Evolutionary conservation across 2,113 vertebrate species (phyloP), one percentile per base, ranked within the genome.

Genomic region (Fulica atra): DNA sequence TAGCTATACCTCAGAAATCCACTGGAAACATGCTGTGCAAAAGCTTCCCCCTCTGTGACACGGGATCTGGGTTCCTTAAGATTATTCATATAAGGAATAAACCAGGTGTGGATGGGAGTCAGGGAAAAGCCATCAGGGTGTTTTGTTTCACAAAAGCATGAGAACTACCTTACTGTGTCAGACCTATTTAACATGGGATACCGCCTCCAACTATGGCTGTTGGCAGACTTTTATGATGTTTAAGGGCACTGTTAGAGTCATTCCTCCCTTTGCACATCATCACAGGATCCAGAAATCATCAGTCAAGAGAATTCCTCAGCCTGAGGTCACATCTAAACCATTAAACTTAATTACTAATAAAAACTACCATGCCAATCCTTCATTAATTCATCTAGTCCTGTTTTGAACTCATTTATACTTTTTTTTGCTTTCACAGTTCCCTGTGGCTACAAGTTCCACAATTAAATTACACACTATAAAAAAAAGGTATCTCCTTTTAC

Each of bases 401-500:
- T 83, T 94, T 83, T 78, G 60, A 92, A 71, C 51, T 92, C 12
- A 80, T 89, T 89, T 84, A 63, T 46, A 71, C 13, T 84, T 95
- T 95, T 95, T 95, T 86, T 74, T 88, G 28, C 38, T 91, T 86
- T 59, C 42, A 64, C 35, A 91, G 57, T 18, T 91, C 51, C 66
- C 66, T 60, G 53, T 80, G 63, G 63, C 53, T 86, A 61, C n/a
- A 72, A 86, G 85, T 73, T 65, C 40, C 63, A 86, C 74, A 82
- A 86, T 65, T 74, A 81, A 94, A 90, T 90, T 50, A 78, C 5
- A 4, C 17, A 51, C 25, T 64, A 25, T 38, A 72, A 78, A 69
- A 78, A 68, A 69, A 50, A 94, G 78, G 5, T 59, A 51, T 13
- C 33, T 17, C 15, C 36, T 90, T 77, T 66, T 54, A 2, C 28